Conservation (phyloP, 35 echinoderm and acorn worm genomes). For the Strongylocentrotus purpuratus region DNA sequence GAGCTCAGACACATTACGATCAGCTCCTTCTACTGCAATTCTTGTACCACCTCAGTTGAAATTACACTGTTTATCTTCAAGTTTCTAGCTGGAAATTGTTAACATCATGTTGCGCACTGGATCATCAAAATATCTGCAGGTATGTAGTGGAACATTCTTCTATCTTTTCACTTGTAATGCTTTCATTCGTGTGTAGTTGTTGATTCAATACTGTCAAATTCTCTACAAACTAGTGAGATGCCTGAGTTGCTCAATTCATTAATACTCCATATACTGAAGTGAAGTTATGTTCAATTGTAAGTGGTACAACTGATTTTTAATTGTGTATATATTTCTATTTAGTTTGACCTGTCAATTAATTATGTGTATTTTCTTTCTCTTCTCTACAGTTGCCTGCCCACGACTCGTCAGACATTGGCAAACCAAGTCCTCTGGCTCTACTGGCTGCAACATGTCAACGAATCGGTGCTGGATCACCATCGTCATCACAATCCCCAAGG, state of each 20-base stretch:
- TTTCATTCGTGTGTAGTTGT: too few species aligned
- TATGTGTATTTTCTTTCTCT: background rate
- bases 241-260: too few species aligned
- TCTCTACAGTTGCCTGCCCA: background rate
- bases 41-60: background rate
- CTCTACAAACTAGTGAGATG: too few species aligned
- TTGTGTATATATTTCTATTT: too few species aligned
- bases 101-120: background rate
- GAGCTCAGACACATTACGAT: background rate
- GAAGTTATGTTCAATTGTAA: too few species aligned
- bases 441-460: background rate
- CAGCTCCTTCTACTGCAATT: background rate
- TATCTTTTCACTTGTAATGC: background rate
- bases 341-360: background rate
- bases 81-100: background rate
- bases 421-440: background rate
- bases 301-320: too few species aligned
- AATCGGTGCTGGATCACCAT: background rate
- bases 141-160: background rate
- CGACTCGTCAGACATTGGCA: background rate
- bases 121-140: conserved; percentile 1
- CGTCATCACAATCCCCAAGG: background rate
- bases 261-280: too few species aligned
- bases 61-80: background rate
- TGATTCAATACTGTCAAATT: too few species aligned